These are phyloP conservation scores for Phengaris alcon DNA, from an alignment of 2,888 invertebrate species.

Conservation along the genomic window DNA sequence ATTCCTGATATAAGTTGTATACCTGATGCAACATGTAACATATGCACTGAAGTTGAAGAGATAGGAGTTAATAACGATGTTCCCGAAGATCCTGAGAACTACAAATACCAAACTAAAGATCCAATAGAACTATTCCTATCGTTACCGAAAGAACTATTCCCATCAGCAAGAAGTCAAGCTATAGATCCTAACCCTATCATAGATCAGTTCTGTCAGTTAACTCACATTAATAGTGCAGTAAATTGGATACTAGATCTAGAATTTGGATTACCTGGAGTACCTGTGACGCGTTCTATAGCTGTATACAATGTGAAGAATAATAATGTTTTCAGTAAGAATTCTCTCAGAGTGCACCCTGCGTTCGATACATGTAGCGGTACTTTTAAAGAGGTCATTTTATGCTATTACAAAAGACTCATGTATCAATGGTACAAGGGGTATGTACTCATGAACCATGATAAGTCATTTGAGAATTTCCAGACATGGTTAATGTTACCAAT, in stretches of 20 bases:
- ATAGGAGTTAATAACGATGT: conserved; percentile 31
- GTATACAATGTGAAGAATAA: conserved; percentile 56
- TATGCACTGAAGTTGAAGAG: conserved; percentile 30
- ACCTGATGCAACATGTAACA: conserved; percentile 1
- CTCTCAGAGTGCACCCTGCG: conserved; percentile 57
- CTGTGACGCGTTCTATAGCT: conserved; percentile 52
- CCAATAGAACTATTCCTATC: conserved; percentile 49
- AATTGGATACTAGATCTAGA: conserved; percentile 63
- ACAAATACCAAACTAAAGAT: conserved; percentile 36
- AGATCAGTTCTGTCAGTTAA: conserved; percentile 57
- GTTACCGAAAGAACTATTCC: conserved; percentile 57
- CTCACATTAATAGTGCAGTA: conserved; percentile 45
- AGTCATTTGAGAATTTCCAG: conserved; percentile 61
- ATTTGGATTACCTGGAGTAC: conserved; percentile 53
- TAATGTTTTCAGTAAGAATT: conserved; percentile 56
- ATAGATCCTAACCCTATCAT: conserved; percentile 61
- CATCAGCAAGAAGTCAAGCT: conserved; percentile 49
- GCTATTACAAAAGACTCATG: conserved; percentile 59
- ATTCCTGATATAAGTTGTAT: conserved; percentile 15
- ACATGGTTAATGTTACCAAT: conserved; percentile 56
- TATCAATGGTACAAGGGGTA: conserved; percentile 61
- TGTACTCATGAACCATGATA: conserved; percentile 47
- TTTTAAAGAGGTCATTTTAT: conserved; percentile 52
- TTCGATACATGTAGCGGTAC: conserved; percentile 55
- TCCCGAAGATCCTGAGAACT: conserved; percentile 28